Evolutionary conservation across 2,113 vertebrate species (phyloP).

Genomic region (Macquaria australasica): DNA sequence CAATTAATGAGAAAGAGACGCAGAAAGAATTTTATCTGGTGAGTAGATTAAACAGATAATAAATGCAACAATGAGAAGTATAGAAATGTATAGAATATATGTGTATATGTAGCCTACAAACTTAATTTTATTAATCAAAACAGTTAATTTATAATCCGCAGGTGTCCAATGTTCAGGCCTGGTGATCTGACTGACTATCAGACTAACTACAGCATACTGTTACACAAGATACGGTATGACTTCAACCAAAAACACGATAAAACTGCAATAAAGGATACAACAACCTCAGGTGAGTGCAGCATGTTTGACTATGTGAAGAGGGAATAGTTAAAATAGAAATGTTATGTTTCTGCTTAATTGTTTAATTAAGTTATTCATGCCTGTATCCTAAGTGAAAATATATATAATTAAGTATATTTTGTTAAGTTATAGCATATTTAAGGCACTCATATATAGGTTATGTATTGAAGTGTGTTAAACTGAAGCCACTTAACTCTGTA

Average conservation of each 20-base stretch:
- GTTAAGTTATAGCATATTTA: background rate
- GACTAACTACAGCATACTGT: background rate
- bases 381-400: background rate
- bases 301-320: background rate
- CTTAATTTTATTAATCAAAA: background rate
- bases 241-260: background rate
- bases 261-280: background rate
- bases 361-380: background rate
- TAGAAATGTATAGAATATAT: background rate
- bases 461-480: background rate
- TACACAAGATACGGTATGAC: background rate
- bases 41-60: slow-evolving; percentile 13
- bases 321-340: background rate
- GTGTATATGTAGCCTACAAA: too few species aligned
- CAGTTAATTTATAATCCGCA: background rate
- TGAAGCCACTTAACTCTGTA: background rate
- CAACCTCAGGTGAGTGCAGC: background rate
- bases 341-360: background rate
- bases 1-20: background rate
- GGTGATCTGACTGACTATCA: background rate
- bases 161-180: background rate
- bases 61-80: background rate
- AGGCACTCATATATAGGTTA: background rate
- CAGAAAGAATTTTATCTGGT: background rate
- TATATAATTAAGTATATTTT: background rate